These are phyloP conservation scores for Pelmatolapia mariae DNA, from an alignment of 2,113 vertebrate species.

Conservation along the genomic window DNA sequence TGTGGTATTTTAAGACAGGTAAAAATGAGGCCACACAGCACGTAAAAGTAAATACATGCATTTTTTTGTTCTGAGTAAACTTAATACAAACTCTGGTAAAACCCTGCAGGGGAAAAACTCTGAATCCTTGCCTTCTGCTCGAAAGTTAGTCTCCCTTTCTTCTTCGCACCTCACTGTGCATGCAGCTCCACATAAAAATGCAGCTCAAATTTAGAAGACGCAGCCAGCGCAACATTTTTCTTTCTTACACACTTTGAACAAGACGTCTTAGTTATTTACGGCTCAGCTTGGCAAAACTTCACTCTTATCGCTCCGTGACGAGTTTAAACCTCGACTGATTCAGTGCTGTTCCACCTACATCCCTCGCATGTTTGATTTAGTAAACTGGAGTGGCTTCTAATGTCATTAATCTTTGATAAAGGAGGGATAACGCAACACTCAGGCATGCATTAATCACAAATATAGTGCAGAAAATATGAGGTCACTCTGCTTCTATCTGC, in stretches of 20 bases:
- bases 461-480: not conserved
- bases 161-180: slow-evolving; percentile 5
- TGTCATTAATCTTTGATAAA: not conserved
- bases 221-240: slow-evolving; percentile 1
- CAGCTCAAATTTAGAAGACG: not conserved
- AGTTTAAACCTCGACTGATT: slow-evolving; percentile 24
- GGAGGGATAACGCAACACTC: not conserved
- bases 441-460: not conserved
- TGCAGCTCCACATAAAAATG: slow-evolving; percentile 7
- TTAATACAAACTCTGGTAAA: slow-evolving; percentile 15
- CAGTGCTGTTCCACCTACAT: not conserved
- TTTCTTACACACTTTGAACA: slow-evolving; percentile 31
- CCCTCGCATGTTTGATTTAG: not conserved
- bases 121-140: not conserved
- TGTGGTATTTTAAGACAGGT: not conserved
- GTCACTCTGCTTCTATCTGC: not conserved
- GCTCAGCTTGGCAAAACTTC: slow-evolving; percentile 3
- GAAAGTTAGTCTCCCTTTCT: slow-evolving; percentile 20
- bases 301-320: not conserved
- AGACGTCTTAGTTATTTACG: slow-evolving; percentile 37
- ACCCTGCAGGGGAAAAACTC: not conserved
- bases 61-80: not conserved
- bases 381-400: not conserved
- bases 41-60: not conserved
- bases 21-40: not conserved